A percentile compares a stretch with the other conserved stretches of the same genome.
phyloP scores from a whole-genome alignment of 2,888 invertebrate species.

The Calameuta filiformis region DNA sequence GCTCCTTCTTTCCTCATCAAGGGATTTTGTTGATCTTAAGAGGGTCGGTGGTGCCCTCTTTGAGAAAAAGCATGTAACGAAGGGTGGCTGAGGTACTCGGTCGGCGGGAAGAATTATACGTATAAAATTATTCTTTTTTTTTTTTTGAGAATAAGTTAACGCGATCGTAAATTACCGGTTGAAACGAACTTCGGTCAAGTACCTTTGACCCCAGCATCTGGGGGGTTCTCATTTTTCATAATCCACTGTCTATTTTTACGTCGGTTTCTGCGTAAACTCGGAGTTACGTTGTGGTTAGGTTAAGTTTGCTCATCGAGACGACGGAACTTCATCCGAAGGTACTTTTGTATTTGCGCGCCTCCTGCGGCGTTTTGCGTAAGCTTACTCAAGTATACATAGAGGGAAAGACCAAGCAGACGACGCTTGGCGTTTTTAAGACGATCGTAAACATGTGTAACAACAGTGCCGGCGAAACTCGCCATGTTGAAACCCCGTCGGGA shows the following conservation, averaged over 20 bases:
- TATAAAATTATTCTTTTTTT: background rate
- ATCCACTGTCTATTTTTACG: background rate
- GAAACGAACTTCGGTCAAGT: background rate
- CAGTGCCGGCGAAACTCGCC: slow-evolving; percentile 15
- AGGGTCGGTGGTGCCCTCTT: background rate
- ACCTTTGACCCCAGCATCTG: background rate
- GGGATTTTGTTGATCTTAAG: background rate
- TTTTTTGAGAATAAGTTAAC: background rate
- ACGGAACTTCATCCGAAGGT: background rate
- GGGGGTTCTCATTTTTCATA: background rate
- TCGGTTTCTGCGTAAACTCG: background rate
- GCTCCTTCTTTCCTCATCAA: background rate
- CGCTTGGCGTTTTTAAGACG: slow-evolving; percentile 31
- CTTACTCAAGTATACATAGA: background rate
- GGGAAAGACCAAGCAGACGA: background rate
- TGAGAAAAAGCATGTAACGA: background rate
- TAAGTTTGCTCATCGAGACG: background rate
- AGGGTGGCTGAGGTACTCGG: background rate
- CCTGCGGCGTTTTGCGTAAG: background rate
- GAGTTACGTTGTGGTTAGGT: background rate
- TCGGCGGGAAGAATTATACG: background rate
- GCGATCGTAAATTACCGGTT: background rate
- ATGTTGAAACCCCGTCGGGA: slow-evolving; percentile 8
- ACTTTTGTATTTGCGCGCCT: background rate
- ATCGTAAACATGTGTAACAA: slow-evolving; percentile 41